Evolutionary conservation across 2,113 vertebrate species (phyloP).

Genomic region (Semnornis frantzii): DNA sequence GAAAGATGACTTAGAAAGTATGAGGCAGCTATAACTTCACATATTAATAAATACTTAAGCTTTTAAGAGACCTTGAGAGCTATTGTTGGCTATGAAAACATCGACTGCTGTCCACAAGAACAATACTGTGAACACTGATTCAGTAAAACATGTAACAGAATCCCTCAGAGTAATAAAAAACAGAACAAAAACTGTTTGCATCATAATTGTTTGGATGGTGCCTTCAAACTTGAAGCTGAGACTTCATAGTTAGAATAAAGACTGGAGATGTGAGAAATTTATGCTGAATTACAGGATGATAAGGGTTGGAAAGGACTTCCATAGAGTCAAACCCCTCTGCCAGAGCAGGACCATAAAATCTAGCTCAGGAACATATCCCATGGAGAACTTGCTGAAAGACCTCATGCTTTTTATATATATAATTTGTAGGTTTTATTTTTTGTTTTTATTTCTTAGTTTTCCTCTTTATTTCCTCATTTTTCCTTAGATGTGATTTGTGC

Average conservation of each 20-base stretch:
- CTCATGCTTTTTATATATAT: too few relatives aligned
- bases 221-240: not conserved
- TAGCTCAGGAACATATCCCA: too few relatives aligned
- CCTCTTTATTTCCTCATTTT: too few relatives aligned
- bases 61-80: slow-evolving; percentile 23
- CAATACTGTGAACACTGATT: not conserved
- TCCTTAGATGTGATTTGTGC: too few relatives aligned
- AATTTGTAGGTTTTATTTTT: too few relatives aligned
- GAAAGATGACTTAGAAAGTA: not conserved
- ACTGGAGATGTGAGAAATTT: not conserved
- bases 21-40: not conserved
- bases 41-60: not conserved
- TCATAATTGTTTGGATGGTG: slow-evolving; percentile 1
- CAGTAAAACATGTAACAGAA: slow-evolving; percentile 30
- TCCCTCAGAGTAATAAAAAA: not conserved
- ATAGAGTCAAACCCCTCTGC: too few relatives aligned
- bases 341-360: too few relatives aligned
- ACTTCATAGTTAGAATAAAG: not conserved
- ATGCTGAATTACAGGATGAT: not conserved
- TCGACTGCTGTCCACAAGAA: slow-evolving; percentile 5
- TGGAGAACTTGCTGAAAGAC: too few relatives aligned
- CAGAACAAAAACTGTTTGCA: not conserved
- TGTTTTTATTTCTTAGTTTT: too few relatives aligned
- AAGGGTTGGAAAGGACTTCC: too few relatives aligned
- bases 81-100: slow-evolving; percentile 5